Evolutionary conservation across 2,888 invertebrate species (phyloP).

Genomic region (Cabera pusaria): DNA sequence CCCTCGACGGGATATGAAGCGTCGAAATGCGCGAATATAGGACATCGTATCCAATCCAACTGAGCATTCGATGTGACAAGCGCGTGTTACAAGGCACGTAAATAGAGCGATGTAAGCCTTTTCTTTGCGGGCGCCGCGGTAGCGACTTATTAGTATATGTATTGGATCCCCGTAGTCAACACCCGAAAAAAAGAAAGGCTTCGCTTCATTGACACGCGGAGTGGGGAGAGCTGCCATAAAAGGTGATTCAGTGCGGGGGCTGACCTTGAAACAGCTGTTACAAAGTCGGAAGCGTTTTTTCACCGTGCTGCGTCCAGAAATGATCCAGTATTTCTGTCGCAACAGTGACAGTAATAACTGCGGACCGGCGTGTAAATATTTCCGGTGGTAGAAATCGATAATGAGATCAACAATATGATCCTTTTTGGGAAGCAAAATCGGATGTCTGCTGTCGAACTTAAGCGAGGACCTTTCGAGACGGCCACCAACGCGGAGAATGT

Average conservation of each 20-base stretch:
- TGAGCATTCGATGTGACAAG: not conserved
- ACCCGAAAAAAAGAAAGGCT: no score
- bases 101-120: not conserved
- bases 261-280: no score
- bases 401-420: slow-evolving; percentile 15
- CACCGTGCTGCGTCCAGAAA: slow-evolving; percentile 9
- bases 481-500: no score
- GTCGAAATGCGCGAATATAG: slow-evolving; percentile 2
- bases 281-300: no score
- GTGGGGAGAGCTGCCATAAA: no score
- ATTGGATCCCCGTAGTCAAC: no score
- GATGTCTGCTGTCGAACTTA: no score
- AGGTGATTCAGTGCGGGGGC: no score
- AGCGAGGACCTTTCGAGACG: no score
- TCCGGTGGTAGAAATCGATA: slow-evolving; percentile 7
- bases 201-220: not conserved
- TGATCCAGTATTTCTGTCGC: slow-evolving; percentile 15
- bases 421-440: no score
- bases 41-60: not conserved
- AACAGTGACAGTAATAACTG: slow-evolving; percentile 9
- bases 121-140: not conserved
- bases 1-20: no score
- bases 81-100: not conserved
- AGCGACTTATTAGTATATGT: not conserved
- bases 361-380: slow-evolving; percentile 13